A percentile compares a stretch with the other conserved stretches of the same genome.
Conservation (phyloP, 1,140 invertebrate species). For the Idris sp. region DNA sequence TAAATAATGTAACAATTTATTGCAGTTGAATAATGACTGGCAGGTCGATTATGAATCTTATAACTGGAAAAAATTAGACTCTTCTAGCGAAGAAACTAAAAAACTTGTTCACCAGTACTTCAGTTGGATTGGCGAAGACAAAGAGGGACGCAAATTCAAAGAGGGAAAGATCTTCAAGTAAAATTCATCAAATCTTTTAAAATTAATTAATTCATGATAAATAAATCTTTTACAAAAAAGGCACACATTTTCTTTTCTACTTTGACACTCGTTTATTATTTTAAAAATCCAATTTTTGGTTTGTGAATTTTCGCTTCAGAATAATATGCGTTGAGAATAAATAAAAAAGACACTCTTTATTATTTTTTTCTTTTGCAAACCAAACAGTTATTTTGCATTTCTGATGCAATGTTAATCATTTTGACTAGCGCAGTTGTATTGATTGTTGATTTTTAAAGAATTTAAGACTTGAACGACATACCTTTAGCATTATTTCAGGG, state of each 20-base stretch:
- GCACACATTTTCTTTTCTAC: slow-evolving; percentile 32
- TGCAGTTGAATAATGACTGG: slow-evolving; percentile 92
- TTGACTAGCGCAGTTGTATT: slow-evolving; percentile 17
- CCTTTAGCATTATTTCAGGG: no score
- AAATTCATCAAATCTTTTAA: slow-evolving; percentile 71
- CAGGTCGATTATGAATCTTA: slow-evolving; percentile 98
- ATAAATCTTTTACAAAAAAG: slow-evolving; percentile 54
- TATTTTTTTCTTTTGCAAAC: no score
- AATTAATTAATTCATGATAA: slow-evolving; percentile 63
- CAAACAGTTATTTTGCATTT: no score
- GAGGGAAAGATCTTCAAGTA: slow-evolving; percentile 99
- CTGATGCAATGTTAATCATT: slow-evolving; percentile 3
- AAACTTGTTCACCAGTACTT: slow-evolving; percentile 95
- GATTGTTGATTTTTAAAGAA: slow-evolving; percentile 26
- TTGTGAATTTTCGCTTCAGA: no score
- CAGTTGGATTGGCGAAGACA: slow-evolving; percentile 92
- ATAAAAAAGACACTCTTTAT: no score
- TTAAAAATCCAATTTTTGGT: background rate
- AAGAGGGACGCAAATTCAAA: slow-evolving; percentile 94
- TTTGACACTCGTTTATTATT: slow-evolving; percentile 18
- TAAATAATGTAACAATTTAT: slow-evolving; percentile 39
- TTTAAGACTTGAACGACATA: slow-evolving; percentile 4
- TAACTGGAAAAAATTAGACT: slow-evolving; percentile 96
- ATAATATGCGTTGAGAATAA: no score
- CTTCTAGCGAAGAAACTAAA: slow-evolving; percentile 89